Evolutionary conservation across 1,140 invertebrate genomes (phyloP).

Genomic region (Brachionus rubens): DNA sequence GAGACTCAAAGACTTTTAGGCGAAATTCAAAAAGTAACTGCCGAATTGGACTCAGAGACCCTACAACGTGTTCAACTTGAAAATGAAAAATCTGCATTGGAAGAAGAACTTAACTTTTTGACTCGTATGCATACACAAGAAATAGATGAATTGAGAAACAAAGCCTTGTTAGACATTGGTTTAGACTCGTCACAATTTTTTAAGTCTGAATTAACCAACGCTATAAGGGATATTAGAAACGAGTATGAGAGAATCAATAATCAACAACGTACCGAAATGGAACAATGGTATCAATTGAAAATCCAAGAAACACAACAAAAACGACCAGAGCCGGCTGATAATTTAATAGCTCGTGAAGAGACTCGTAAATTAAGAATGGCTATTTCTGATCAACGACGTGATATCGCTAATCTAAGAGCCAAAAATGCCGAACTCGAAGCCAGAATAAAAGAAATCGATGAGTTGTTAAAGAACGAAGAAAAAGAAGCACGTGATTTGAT

Average conservation of each 20-base stretch:
- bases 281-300: conserved; percentile 31
- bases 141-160: not conserved
- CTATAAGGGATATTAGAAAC: conserved; percentile 62
- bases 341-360: not conserved
- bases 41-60: conserved; percentile 47
- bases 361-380: not conserved
- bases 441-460: conserved; percentile 28
- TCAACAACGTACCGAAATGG: conserved; percentile 8
- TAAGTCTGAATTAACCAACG: conserved; percentile 61
- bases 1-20: conserved; percentile 59
- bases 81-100: not conserved
- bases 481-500: not conserved
- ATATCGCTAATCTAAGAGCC: not conserved
- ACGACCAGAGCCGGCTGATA: not conserved
- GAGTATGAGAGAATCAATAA: conserved; percentile 56
- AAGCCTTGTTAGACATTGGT: not conserved
- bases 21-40: conserved; percentile 59
- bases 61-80: not conserved
- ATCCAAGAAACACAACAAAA: not conserved
- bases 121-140: conserved; percentile 18
- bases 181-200: conserved; percentile 3
- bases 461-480: not conserved
- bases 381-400: not conserved
- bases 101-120: conserved; percentile 13
- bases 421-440: conserved; percentile 3